Evolutionary conservation across 2,113 vertebrate species (phyloP).

Genomic region (Azemiops feae): DNA sequence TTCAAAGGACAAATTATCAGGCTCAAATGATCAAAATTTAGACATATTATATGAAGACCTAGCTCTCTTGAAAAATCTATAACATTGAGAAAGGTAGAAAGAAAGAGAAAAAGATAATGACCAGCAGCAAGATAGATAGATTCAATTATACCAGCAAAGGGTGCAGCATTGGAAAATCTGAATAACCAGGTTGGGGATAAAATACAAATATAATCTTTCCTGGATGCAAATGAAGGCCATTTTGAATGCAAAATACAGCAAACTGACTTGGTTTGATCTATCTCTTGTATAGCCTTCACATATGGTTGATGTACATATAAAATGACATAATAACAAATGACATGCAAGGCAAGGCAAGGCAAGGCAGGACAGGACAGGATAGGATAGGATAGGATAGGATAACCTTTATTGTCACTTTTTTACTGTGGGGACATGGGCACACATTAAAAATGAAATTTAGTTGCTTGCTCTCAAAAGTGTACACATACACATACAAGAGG

Average conservation of each 20-base stretch:
- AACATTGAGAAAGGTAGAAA: neutral
- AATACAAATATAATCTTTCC: neutral
- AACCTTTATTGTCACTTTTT: too few relatives aligned
- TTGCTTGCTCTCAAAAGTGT: too few relatives aligned
- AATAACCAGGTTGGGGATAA: neutral
- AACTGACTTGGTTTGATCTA: neutral
- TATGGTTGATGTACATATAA: neutral
- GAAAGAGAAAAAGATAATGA: neutral
- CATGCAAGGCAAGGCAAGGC: neutral
- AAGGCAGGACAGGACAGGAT: too few relatives aligned
- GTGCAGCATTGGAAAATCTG: neutral
- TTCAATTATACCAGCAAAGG: neutral
- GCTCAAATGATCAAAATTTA: neutral
- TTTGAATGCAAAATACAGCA: neutral
- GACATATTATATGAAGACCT: neutral
- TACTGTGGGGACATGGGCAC: too few relatives aligned
- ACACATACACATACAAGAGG: neutral
- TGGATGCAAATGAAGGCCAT: neutral
- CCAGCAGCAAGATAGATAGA: neutral
- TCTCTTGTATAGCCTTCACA: neutral
- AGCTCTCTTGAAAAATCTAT: neutral
- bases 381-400: too few relatives aligned
- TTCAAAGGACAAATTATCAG: neutral
- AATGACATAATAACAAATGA: neutral
- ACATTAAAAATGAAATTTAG: too few relatives aligned